Base-by-base conservation (phyloP, 2,888 invertebrate species). In the Phyllotreta cruciferae region DNA sequence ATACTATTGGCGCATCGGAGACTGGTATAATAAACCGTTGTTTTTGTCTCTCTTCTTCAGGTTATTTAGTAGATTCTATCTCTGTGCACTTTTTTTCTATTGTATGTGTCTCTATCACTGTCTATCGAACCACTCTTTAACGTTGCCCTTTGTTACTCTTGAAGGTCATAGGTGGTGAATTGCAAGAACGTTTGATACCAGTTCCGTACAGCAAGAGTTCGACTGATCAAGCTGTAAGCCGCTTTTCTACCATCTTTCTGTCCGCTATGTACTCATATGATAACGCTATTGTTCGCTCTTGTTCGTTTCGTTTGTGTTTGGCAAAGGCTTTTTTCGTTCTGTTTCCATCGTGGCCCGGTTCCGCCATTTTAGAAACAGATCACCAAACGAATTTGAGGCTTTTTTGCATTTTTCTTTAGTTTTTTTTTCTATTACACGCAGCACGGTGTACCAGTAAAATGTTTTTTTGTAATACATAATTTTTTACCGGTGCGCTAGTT, bases 121-220 rank as follows among this genome's bases (percentile, higher is more conserved):
- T 84, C 83, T 85, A 83, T 84, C 81, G 80, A 84, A 84, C 80
- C 83, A 82, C 83, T 89, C 89, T 90, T 71, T 89, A 88, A 88
- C 89, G 88, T 90, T 89, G 85, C 88, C 89, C 86, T 91, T 92
- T 91, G 89, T 92, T 91, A 68, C 90, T 91, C 89, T 92, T 93
- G 90, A 94, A 97, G 97, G 96, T 97, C 91, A 97, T 97, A 93
- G 96, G 96, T 92, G 97, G 97, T 88, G 96, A 96, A 90, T 95
- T 95, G 89, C 95, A 96, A 91, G 96, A 96, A 89, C 94, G 96
- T 88, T 94, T 97, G 92, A 96, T 97, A 86, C 96, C 97, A 87
- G 96, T 97, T 87, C 97, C 96, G 86, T 96, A 96, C 93, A 96
- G 96, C 95, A 96, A 96, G 93, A 96, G 94, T 87, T 95, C 96